phyloP scores from a whole-genome alignment of 2,113 vertebrate genomes.

The Pongo abelii region DNA sequence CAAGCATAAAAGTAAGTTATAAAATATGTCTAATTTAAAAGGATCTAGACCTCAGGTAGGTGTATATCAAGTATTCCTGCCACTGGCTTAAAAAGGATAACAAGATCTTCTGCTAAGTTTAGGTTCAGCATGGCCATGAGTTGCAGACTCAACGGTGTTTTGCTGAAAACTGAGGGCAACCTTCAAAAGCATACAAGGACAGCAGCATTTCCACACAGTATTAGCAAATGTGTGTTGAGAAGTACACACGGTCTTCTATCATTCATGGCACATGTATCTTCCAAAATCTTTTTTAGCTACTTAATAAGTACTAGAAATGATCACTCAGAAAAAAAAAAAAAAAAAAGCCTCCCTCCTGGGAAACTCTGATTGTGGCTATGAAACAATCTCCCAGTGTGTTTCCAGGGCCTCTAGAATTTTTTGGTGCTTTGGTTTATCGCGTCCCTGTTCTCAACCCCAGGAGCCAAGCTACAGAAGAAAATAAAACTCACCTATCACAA shows the following conservation, averaged over 20 bases:
- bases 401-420: no score
- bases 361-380: no score
- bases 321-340: neutral
- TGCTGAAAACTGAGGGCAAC: no score
- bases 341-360: neutral
- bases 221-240: neutral
- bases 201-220: no score
- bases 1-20: fast-evolving
- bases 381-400: neutral
- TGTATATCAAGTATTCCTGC: fast-evolving
- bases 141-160: no score
- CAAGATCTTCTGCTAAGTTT: fast-evolving
- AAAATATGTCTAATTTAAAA: fast-evolving
- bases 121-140: neutral
- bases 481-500: neutral
- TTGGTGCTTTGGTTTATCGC: fast-evolving
- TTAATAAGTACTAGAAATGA: neutral
- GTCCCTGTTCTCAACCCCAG: neutral
- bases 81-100: neutral
- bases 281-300: neutral
- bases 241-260: fast-evolving
- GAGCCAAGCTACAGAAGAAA: neutral
- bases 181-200: neutral
- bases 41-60: fast-evolving
- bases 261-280: neutral